Conservation (phyloP, 2,797 vertebrate species). For the Neosilurus mollespiculum region DNA sequence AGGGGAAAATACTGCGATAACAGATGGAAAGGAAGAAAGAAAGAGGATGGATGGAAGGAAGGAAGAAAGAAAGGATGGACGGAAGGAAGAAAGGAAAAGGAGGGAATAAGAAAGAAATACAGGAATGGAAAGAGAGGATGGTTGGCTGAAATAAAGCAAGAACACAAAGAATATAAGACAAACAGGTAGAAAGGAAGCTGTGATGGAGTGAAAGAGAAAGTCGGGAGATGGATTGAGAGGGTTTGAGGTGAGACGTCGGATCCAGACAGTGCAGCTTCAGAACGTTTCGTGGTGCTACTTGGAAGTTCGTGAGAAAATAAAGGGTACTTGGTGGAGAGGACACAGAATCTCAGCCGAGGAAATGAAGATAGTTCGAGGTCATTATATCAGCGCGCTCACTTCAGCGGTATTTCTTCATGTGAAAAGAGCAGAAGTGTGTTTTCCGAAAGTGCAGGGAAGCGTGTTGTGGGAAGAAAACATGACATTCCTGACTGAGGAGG, state of each 20-base stretch:
- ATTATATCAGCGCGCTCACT: not conserved
- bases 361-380: not conserved
- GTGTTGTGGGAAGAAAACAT: not conserved
- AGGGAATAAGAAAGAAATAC: not conserved
- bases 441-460: not conserved
- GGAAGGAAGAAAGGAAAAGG: too few relatives aligned
- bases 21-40: too few relatives aligned
- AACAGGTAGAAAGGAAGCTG: not conserved
- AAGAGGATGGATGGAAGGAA: too few relatives aligned
- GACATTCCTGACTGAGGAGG: not conserved
- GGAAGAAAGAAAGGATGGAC: too few relatives aligned
- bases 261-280: not conserved
- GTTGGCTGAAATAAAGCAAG: not conserved
- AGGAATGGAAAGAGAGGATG: not conserved
- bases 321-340: not conserved
- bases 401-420: not conserved
- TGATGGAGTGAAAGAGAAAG: not conserved
- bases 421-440: not conserved
- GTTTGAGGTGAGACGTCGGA: conserved; percentile 62
- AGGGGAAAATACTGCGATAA: too few relatives aligned
- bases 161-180: not conserved
- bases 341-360: not conserved
- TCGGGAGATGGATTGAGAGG: not conserved
- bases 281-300: not conserved
- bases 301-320: not conserved